These are phyloP conservation scores for Crotalus helleri DNA, from an alignment of 2,113 vertebrate species.

Conservation along the genomic window DNA sequence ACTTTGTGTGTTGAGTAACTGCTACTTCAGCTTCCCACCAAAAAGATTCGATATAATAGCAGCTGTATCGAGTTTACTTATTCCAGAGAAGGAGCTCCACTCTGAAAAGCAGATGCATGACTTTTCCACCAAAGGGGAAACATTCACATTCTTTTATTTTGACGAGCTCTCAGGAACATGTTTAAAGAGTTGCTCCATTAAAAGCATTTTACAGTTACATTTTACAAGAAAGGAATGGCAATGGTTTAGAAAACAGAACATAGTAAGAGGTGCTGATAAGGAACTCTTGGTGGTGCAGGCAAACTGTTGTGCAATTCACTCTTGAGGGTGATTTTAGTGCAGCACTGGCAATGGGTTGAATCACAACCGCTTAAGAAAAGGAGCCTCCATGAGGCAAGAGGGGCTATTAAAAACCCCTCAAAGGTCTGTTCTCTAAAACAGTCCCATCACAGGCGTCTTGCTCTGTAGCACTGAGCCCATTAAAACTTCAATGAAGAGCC, in stretches of 20 bases:
- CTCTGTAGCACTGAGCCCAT: background rate
- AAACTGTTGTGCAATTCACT: background rate
- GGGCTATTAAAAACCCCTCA: slow-evolving; percentile 1
- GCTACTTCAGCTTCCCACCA: background rate
- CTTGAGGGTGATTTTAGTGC: slow-evolving; percentile 9
- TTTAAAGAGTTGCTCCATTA: slow-evolving; percentile 6
- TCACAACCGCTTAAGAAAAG: background rate
- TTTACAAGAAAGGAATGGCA: slow-evolving; percentile 7
- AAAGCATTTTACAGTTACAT: background rate
- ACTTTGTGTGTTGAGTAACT: background rate
- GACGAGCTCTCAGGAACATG: background rate
- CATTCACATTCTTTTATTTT: background rate
- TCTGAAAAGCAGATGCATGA: background rate
- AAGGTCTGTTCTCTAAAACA: background rate
- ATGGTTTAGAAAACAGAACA: slow-evolving; percentile 4
- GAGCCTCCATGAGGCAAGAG: background rate
- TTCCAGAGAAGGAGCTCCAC: background rate
- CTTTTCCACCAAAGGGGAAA: background rate
- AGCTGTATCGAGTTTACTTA: background rate
- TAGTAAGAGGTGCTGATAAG: background rate
- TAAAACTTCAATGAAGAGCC: background rate
- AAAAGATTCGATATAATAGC: background rate
- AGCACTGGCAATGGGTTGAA: background rate
- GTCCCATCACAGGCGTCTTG: background rate
- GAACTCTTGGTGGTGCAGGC: background rate